Evolutionary conservation across 30 jellyfish, hydroid and myxozoan species (phyloP), one percentile per base, ranked within the genome.

Genomic region (Pseudorhiza aurosa): DNA sequence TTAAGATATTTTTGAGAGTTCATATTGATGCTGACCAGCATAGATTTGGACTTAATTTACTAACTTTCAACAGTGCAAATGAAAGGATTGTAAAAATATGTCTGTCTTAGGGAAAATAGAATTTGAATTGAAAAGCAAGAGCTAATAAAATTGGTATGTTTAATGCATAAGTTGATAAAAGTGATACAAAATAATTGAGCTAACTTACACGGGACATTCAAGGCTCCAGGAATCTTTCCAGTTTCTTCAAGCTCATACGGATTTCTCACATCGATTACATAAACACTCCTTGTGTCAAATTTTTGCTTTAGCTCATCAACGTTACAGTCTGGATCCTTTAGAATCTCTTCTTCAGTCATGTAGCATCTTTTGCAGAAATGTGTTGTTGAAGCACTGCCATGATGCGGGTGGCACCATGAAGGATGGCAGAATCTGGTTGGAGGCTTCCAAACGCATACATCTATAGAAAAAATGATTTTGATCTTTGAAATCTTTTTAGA

Each of bases 221-320:
- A 31, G 1, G 96, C 85, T 10, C 90, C 96, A 33, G 85, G 88
- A 24, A 84, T 84, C 35, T 43, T 32, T 26, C 96, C 96, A 46
- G 87, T 74, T 68, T 85, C 88, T 29, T 49, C 59, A 21, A 85
- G 68, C 69, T 85, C 96, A 18, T 85, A 58, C 9, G 82, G 90
- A 28, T 71, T 36, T 36, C 96, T 74, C 12, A 85, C 96, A 75
- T 85, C 96, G 58, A 85, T 75, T 7, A 85, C 68, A 65, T 75
- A 73, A 0, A 70, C 87, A 15, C 39, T 53, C 17, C 58, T 43
- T 18, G 73, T 18, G 15, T 75, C 87, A 49, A 42, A 25, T 27
- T 24, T 51, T 33, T 24, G 57, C 29, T 74, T 85, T 73, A 85
- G 39, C 53, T 85, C 96, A 35, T 75, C 82, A 18, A 55, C 90